phyloP scores from a whole-genome alignment of 2,113 vertebrate genomes.

The Labrus mixtus region DNA sequence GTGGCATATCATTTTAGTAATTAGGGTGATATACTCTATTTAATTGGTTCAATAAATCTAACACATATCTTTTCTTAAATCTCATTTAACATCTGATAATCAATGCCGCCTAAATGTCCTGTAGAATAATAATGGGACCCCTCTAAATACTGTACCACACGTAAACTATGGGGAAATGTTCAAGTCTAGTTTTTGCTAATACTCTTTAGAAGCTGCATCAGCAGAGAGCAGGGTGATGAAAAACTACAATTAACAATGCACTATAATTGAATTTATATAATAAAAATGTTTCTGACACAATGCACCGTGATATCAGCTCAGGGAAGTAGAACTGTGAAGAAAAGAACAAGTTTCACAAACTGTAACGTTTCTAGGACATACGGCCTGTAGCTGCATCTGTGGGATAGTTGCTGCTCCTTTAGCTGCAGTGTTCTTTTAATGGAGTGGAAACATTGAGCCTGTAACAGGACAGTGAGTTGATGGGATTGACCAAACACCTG shows the following conservation, averaged over 20 bases:
- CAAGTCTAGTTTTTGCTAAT: neutral
- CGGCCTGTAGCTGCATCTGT: neutral
- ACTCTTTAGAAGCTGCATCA: too few relatives aligned
- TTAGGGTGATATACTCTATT: too few relatives aligned
- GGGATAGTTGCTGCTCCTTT: neutral
- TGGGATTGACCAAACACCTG: constrained; percentile 6
- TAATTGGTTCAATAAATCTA: neutral
- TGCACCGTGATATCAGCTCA: too few relatives aligned
- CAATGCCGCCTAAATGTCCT: neutral
- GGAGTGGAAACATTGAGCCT: constrained; percentile 46
- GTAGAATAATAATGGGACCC: neutral
- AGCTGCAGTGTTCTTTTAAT: constrained; percentile 23
- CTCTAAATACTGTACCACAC: too few relatives aligned
- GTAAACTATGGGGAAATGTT: neutral
- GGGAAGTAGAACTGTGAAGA: too few relatives aligned
- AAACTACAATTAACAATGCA: too few relatives aligned
- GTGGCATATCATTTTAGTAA: too few relatives aligned
- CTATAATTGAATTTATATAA: too few relatives aligned
- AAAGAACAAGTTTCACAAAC: neutral
- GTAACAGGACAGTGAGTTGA: constrained; percentile 40
- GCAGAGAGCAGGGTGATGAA: too few relatives aligned
- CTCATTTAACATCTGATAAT: neutral
- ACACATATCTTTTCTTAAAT: neutral
- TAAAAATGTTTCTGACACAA: too few relatives aligned
- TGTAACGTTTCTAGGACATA: neutral